Percentiles rank a stretch among this genome's conserved stretches.
These are phyloP conservation scores for Petrocephalus zakoni DNA, from an alignment of 2,113 vertebrate genomes.

Conservation along the genomic window DNA sequence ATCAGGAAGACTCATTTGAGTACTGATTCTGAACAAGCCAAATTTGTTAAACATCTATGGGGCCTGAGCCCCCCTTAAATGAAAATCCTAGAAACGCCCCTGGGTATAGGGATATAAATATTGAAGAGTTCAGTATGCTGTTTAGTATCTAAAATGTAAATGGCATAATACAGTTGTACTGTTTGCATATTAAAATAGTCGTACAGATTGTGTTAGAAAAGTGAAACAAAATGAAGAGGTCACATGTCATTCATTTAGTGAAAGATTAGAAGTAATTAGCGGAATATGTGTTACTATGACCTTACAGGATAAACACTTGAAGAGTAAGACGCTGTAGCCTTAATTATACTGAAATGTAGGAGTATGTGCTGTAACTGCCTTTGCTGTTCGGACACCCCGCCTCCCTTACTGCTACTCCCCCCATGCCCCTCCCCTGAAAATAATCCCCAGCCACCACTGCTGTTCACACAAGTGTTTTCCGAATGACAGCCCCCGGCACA, in stretches of 20 bases:
- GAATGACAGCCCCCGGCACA: not conserved
- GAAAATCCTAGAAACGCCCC: too few species aligned
- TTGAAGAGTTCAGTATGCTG: not conserved
- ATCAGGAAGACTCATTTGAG: too few species aligned
- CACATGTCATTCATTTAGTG: not conserved
- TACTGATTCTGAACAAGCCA: too few species aligned
- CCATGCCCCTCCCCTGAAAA: not conserved
- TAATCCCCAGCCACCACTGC: not conserved
- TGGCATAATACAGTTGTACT: not conserved
- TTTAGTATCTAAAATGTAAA: not conserved
- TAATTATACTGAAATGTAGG: not conserved
- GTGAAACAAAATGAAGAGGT: not conserved
- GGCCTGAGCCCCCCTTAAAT: too few species aligned
- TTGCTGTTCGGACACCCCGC: not conserved
- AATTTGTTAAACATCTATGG: too few species aligned
- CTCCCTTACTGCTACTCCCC: not conserved
- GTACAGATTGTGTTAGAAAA: not conserved
- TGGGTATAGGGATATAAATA: not conserved
- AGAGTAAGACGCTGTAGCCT: not conserved
- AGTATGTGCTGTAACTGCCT: not conserved
- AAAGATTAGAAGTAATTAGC: not conserved
- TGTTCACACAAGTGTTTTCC: not conserved
- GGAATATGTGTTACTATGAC: not conserved
- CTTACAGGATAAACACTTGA: not conserved
- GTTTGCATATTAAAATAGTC: not conserved